Percentiles rank a stretch among this genome's conserved stretches.
These are phyloP conservation scores for Dendrocincla fuliginosa DNA, from an alignment of 2,797 vertebrate species.

Conservation along the genomic window DNA sequence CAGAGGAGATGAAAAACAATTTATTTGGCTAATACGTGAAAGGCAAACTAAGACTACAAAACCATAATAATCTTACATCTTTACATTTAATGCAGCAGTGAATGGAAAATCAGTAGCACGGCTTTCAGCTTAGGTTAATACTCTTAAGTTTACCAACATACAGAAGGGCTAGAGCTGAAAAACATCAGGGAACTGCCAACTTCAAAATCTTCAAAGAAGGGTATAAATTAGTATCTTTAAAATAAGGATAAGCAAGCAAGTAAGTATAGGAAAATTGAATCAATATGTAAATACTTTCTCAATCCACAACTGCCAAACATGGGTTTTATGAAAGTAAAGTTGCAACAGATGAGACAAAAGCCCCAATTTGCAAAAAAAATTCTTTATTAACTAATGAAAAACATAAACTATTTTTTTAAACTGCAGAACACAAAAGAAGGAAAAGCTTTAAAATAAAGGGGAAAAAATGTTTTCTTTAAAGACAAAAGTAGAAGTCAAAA, in stretches of 20 bases:
- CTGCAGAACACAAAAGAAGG: neutral
- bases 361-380: neutral
- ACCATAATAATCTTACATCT: neutral
- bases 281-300: neutral
- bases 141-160: neutral
- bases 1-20: neutral
- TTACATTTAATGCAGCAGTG: neutral
- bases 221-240: neutral
- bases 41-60: neutral
- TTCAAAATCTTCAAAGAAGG: neutral
- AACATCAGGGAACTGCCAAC: neutral
- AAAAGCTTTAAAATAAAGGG: neutral
- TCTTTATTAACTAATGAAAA: neutral
- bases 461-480: neutral
- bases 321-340: neutral
- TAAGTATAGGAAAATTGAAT: neutral
- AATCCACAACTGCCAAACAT: neutral
- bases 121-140: neutral
- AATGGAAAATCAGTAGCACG: neutral
- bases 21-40: neutral
- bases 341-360: conserved; percentile 4
- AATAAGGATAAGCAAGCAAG: neutral
- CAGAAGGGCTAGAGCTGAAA: neutral
- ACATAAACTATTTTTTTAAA: neutral
- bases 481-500: neutral